Evolutionary conservation across 2,797 vertebrate genomes (phyloP), one percentile per base, ranked within the genome.

Genomic region (Aplochiton taeniatus): DNA sequence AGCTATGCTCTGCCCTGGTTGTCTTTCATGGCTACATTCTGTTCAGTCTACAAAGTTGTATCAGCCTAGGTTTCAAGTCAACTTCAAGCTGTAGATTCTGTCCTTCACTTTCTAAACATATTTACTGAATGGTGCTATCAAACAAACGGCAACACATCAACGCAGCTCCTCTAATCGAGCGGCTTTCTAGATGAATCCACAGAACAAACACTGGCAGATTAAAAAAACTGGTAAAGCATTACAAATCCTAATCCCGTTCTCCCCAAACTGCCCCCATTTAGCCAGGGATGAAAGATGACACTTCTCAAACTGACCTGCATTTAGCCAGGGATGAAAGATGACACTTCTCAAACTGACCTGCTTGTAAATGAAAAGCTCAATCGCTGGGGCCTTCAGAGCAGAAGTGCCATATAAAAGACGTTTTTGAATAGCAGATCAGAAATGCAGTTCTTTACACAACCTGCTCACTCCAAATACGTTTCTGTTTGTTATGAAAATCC

Each of bases 121-220:
- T 87, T 86, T 77, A 72, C 70, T 76, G 80, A 81, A 87, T 87
- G 84, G 74, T 86, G 87, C 79, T 85, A 83, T 86, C 86, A 91
- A 90, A 92, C 85, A 89, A 88, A 90, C 84, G 78, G 76, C 87
- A 86, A 83, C 86, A 90, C 85, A 88, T 89, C 86, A 89, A 81
- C 89, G 86, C 82, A 84, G 81, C 86, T 89, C 83, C 89, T 91
- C 88, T 89, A 76, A 68, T 79, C 68, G 74, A 81, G 84, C 87
- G 82, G 73, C 83, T 81, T 87, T 89, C 83, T 76, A 88, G 89
- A 91, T 90, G 92, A 92, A 92, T 92, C 89, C 90, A 72, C 76
- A 85, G 79, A 89, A 90, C 89, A 91, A 92, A 92, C 82, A 90
- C 80, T 85, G 84, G 75, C 82, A 81, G 78, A 75, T 85, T 83